phyloP scores from a whole-genome alignment of 1,140 invertebrate genomes.

The Drosophila chauvacae region DNA sequence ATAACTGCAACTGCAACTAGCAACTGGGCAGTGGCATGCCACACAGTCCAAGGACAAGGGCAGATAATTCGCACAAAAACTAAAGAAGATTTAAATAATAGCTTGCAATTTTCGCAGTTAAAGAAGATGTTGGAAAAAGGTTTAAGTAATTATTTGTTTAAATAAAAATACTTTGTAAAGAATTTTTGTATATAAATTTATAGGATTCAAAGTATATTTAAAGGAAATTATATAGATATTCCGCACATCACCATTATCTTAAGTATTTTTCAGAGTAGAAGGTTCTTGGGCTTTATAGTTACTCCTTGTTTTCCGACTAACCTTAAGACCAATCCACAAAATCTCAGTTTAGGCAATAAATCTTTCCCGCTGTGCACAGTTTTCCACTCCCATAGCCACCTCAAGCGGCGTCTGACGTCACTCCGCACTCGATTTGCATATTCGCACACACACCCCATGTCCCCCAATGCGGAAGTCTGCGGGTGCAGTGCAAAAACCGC shows the following conservation, averaged over 20 bases:
- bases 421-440: constrained; percentile 41
- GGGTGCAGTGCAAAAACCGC: constrained; percentile 63
- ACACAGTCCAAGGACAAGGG: constrained; percentile 61
- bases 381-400: constrained; percentile 22
- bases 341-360: not conserved
- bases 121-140: not conserved
- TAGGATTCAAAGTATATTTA: too few relatives aligned
- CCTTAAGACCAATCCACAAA: not conserved
- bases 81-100: not conserved
- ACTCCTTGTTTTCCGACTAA: not conserved
- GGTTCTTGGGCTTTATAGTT: not conserved
- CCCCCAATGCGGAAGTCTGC: constrained; percentile 67
- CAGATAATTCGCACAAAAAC: constrained; percentile 18
- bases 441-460: not conserved
- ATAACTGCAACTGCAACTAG: constrained; percentile 18
- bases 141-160: not conserved
- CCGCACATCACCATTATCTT: too few relatives aligned
- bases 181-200: too few relatives aligned
- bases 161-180: not conserved
- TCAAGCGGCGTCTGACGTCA: constrained; percentile 35
- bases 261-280: too few relatives aligned
- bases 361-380: not conserved
- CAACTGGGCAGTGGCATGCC: constrained; percentile 38
- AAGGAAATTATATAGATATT: too few relatives aligned
- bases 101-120: not conserved